Conservation (phyloP, 2,113 vertebrate species). For the Tychaedon coryphoeus region DNA sequence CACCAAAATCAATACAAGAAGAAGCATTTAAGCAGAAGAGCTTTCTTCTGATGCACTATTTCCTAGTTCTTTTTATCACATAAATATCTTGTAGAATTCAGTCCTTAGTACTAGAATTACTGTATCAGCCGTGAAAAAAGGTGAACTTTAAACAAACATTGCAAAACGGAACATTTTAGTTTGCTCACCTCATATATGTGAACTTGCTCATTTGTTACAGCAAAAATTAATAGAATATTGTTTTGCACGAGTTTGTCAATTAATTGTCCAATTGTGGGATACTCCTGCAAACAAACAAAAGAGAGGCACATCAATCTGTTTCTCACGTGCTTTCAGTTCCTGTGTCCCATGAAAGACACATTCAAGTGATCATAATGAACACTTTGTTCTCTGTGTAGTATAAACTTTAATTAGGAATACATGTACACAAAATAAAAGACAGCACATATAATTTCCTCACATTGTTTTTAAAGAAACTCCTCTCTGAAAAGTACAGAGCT, state of each 20-base stretch:
- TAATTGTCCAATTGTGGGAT: conserved; percentile 93
- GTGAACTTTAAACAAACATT: neutral
- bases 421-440: neutral
- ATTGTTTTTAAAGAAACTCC: neutral
- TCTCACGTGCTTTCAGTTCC: neutral
- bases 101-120: neutral
- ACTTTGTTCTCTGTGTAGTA: neutral
- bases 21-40: neutral
- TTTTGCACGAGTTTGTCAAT: conserved; percentile 95
- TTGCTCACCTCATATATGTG: conserved; percentile 86
- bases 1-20: neutral
- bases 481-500: neutral
- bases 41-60: neutral
- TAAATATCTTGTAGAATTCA: neutral
- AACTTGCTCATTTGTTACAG: conserved; percentile 86
- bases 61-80: neutral
- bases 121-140: neutral
- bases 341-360: neutral
- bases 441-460: fast-evolving
- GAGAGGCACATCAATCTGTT: neutral
- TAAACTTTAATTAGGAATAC: neutral
- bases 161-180: neutral
- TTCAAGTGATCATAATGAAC: neutral
- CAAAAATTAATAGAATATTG: conserved; percentile 93
- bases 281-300: conserved; percentile 82